Conservation (phyloP, 2,888 invertebrate genomes). For the Paralinhomoeus sp. region DNA sequence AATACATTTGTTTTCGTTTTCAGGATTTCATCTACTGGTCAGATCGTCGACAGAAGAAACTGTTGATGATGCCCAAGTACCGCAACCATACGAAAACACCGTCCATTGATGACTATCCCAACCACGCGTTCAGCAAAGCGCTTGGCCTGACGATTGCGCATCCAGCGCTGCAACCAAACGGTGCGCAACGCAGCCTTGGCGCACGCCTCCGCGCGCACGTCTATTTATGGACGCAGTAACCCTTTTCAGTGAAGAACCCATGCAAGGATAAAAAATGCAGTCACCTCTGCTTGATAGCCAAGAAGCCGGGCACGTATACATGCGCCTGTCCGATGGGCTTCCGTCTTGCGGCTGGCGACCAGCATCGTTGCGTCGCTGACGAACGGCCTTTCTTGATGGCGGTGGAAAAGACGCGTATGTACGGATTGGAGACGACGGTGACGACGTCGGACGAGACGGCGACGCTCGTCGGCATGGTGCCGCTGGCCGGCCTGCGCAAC, state of each 20-base stretch:
- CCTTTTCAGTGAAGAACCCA: slow-evolving; percentile 36
- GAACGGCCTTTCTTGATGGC: slow-evolving; percentile 70
- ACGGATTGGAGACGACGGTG: slow-evolving; percentile 37
- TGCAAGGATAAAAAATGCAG: slow-evolving; percentile 53
- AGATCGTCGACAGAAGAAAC: slow-evolving; percentile 15
- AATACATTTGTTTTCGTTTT: too few species aligned
- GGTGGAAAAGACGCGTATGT: slow-evolving; percentile 62
- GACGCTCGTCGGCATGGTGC: slow-evolving; percentile 21
- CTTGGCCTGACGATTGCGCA: slow-evolving; percentile 84
- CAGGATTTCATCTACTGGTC: slow-evolving; percentile 6
- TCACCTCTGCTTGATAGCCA: slow-evolving; percentile 70
- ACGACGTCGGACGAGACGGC: slow-evolving; percentile 26
- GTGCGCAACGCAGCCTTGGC: slow-evolving; percentile 3
- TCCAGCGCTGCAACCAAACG: slow-evolving; percentile 60
- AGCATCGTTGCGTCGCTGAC: slow-evolving; percentile 34
- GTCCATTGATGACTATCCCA: slow-evolving; percentile 26
- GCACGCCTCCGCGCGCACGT: too few species aligned
- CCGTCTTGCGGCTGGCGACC: slow-evolving; percentile 10
- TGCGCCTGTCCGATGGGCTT: slow-evolving; percentile 74
- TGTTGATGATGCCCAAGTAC: slow-evolving; percentile 22
- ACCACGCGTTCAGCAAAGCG: slow-evolving; percentile 77
- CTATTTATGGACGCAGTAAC: too few species aligned
- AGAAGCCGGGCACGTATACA: slow-evolving; percentile 37
- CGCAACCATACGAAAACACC: slow-evolving; percentile 14
- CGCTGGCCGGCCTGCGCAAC: slow-evolving; percentile 32